phyloP scores from a whole-genome alignment of 2,888 invertebrate genomes.

The Drosophila kambysellisi region DNA sequence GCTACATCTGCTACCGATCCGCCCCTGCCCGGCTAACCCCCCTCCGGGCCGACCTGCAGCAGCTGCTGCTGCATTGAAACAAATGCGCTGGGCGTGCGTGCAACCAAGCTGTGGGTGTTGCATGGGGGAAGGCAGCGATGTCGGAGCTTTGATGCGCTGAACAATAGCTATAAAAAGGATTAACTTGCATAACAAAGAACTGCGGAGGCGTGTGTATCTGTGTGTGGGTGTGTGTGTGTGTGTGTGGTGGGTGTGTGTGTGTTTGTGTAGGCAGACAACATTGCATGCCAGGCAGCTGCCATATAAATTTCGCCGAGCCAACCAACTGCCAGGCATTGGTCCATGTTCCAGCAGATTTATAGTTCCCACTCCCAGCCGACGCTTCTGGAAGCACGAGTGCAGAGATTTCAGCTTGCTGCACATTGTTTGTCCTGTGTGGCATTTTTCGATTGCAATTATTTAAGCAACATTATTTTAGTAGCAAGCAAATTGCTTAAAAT shows the following conservation, averaged over 20 bases:
- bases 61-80: conserved; percentile 56
- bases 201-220: conserved; percentile 20
- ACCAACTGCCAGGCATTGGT: conserved; percentile 67
- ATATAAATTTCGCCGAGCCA: conserved; percentile 70
- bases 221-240: neutral
- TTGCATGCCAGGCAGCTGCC: conserved; percentile 56
- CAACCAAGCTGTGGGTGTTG: conserved; percentile 4
- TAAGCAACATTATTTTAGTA: conserved; percentile 45
- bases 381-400: neutral
- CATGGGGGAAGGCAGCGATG: conserved; percentile 25
- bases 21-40: neutral
- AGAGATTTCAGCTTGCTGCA: conserved; percentile 34
- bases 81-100: conserved; percentile 68
- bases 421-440: conserved; percentile 42
- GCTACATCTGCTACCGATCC: conserved; percentile 43
- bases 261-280: conserved; percentile 40
- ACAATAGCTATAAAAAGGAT: conserved; percentile 79
- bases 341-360: conserved; percentile 69
- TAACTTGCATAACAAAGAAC: conserved; percentile 80
- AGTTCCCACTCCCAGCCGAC: conserved; percentile 25
- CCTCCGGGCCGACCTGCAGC: conserved; percentile 4
- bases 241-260: conserved; percentile 1
- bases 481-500: conserved; percentile 41
- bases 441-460: conserved; percentile 55
- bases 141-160: conserved; percentile 73